phyloP scores from a whole-genome alignment of 2,797 vertebrate genomes.

The Pangasius mekongensis region DNA sequence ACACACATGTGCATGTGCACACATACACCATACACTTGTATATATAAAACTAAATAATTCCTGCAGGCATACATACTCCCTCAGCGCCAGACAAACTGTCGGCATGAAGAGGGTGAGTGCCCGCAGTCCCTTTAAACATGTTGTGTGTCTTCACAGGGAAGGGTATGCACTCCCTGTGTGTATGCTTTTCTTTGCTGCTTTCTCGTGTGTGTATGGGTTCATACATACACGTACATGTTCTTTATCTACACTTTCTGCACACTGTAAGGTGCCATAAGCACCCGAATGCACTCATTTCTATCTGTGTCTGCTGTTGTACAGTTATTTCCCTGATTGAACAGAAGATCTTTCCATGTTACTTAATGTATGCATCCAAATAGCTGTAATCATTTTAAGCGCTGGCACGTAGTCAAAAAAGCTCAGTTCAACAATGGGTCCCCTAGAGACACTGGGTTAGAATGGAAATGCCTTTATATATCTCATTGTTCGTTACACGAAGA shows the following conservation, averaged over 20 bases:
- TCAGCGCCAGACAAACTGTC: slow-evolving; percentile 59
- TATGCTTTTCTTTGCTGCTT: slow-evolving; percentile 55
- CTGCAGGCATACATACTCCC: slow-evolving; percentile 31
- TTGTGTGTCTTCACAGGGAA: slow-evolving; percentile 59
- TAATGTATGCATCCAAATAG: slow-evolving; percentile 21
- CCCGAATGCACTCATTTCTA: slow-evolving; percentile 50
- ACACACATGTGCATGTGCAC: slow-evolving; percentile 55
- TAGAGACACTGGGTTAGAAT: background rate
- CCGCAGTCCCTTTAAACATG: slow-evolving; percentile 48
- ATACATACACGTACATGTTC: slow-evolving; percentile 30
- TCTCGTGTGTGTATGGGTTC: slow-evolving; percentile 26
- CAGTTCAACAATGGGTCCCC: slow-evolving; percentile 1
- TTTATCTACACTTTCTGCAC: slow-evolving; percentile 41
- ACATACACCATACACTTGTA: slow-evolving; percentile 49
- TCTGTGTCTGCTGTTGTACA: slow-evolving; percentile 44
- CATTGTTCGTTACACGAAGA: slow-evolving; percentile 9
- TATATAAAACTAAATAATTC: slow-evolving; percentile 44
- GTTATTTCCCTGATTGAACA: slow-evolving; percentile 11
- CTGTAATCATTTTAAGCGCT: slow-evolving; percentile 29
- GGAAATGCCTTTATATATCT: slow-evolving; percentile 22
- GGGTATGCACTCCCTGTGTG: slow-evolving; percentile 61
- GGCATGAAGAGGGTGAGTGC: slow-evolving; percentile 42
- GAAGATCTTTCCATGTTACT: slow-evolving; percentile 26
- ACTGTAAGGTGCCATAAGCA: slow-evolving; percentile 48
- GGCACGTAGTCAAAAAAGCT: slow-evolving; percentile 23